These are phyloP conservation scores for Lycia hirtaria DNA, from an alignment of 2,888 invertebrate species.

Conservation along the genomic window DNA sequence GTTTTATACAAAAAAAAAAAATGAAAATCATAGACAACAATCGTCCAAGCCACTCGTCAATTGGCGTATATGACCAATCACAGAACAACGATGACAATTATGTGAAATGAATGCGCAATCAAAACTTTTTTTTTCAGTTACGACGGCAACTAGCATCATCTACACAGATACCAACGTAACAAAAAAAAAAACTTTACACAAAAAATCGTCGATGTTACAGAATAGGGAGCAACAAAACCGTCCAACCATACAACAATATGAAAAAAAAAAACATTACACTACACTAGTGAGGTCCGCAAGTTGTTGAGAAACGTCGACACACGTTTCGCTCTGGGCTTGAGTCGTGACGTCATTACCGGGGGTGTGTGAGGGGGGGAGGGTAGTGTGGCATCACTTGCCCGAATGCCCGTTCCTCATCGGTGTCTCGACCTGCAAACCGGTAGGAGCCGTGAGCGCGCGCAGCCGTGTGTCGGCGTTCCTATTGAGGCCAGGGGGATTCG, in stretches of 20 bases:
- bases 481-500: constrained; percentile 66
- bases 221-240: constrained; percentile 16
- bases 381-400: constrained; percentile 68
- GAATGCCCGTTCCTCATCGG: constrained; percentile 74
- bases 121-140: neutral
- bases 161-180: neutral
- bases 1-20: neutral
- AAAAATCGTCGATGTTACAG: constrained; percentile 12
- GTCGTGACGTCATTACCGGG: constrained; percentile 42
- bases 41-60: neutral
- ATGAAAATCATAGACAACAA: neutral
- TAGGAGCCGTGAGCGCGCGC: constrained; percentile 70
- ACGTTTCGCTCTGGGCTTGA: constrained; percentile 64
- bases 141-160: neutral
- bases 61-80: neutral
- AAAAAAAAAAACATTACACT: constrained; percentile 65
- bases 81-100: neutral
- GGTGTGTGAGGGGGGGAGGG: constrained; percentile 47
- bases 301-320: constrained; percentile 84
- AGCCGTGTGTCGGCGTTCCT: constrained; percentile 84
- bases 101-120: neutral
- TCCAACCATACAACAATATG: constrained; percentile 24
- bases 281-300: constrained; percentile 82
- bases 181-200: neutral
- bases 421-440: constrained; percentile 77